phyloP scores from a whole-genome alignment of 2,888 invertebrate species.

The Tetragonula carbonaria region DNA sequence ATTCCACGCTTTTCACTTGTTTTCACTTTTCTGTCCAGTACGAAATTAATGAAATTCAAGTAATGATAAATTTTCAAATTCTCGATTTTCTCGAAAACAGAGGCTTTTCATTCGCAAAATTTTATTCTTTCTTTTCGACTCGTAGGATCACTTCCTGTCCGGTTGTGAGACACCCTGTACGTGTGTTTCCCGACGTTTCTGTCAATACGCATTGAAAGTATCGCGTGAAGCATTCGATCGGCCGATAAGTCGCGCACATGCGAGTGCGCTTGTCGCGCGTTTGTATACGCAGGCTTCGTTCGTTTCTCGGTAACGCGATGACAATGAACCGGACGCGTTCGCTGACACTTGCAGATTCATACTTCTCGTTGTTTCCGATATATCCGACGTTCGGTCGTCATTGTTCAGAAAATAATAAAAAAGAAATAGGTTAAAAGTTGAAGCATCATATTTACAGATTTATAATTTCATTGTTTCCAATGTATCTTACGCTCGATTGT shows the following conservation, averaged over 20 bases:
- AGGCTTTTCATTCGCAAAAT: too few species aligned
- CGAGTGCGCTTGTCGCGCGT: neutral
- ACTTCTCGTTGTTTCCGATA: conserved; percentile 23
- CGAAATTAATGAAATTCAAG: too few species aligned
- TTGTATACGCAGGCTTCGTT: conserved; percentile 23
- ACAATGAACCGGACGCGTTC: conserved; percentile 51
- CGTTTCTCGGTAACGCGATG: conserved; percentile 48
- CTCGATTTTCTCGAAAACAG: too few species aligned
- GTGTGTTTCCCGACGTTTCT: conserved; percentile 27
- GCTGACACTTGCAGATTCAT: conserved; percentile 37
- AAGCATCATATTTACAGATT: too few species aligned
- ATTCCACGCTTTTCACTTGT: too few species aligned
- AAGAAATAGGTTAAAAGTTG: neutral
- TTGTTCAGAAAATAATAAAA: conserved; percentile 2
- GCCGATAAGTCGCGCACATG: neutral
- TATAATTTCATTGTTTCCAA: too few species aligned
- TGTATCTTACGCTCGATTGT: too few species aligned
- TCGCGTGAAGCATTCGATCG: conserved; percentile 14
- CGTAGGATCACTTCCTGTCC: too few species aligned
- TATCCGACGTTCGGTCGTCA: neutral
- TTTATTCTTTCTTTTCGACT: too few species aligned
- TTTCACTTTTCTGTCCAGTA: too few species aligned
- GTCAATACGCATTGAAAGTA: conserved; percentile 43
- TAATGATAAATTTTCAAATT: too few species aligned
- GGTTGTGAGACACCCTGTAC: too few species aligned